Conservation (phyloP, 64 coral and sea anemone species). For the Porites australiensis region DNA sequence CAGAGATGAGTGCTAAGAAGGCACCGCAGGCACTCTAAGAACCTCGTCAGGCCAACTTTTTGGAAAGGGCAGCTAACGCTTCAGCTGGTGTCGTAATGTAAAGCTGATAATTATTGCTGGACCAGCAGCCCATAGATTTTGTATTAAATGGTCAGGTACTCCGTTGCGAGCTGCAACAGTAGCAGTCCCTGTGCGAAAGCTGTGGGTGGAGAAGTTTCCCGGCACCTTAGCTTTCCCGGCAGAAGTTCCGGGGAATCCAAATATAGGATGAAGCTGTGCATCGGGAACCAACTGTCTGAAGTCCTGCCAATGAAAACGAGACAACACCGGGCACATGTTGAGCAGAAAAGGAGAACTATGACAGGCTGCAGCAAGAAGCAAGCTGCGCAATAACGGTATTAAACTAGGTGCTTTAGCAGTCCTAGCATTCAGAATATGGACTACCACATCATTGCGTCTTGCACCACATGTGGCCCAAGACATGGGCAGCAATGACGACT, state of each 20-base stretch:
- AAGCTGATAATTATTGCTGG: too few relatives aligned
- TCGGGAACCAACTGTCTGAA: constrained; percentile 19
- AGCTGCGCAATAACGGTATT: constrained; percentile 24
- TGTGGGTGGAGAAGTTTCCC: too few relatives aligned
- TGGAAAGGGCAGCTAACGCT: too few relatives aligned
- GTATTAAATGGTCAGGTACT: too few relatives aligned
- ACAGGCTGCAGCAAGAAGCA: constrained; percentile 2
- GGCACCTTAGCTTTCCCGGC: not conserved
- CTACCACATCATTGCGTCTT: constrained; percentile 39
- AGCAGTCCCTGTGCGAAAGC: too few relatives aligned
- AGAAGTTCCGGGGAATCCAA: not conserved
- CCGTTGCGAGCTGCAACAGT: too few relatives aligned
- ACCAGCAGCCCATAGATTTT: too few relatives aligned
- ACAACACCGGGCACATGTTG: constrained; percentile 37
- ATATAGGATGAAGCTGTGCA: not conserved
- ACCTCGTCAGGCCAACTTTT: too few relatives aligned
- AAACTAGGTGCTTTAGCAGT: constrained; percentile 1
- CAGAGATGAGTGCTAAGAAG: too few relatives aligned
- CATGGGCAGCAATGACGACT: constrained; percentile 33
- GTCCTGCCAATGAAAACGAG: constrained; percentile 54
- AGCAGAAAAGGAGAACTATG: constrained; percentile 31
- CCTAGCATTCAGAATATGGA: not conserved
- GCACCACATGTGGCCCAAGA: constrained; percentile 41
- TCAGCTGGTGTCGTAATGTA: too few relatives aligned
- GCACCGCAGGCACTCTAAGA: too few relatives aligned